A percentile compares a stretch with the other conserved stretches of the same genome.
phyloP scores from a whole-genome alignment of 2,113 vertebrate genomes.

The Cettia cetti region DNA sequence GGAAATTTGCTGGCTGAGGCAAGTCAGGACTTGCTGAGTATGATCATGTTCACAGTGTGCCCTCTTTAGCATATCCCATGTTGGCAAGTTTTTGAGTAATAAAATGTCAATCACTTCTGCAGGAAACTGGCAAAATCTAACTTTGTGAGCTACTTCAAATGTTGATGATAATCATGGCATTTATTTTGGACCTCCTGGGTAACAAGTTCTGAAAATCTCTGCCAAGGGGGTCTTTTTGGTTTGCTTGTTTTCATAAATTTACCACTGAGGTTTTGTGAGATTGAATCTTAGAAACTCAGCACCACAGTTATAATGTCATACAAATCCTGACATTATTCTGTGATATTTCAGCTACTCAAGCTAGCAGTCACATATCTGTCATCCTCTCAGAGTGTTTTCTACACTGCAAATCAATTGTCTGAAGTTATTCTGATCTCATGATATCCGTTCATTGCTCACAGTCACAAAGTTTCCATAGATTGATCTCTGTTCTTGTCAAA shows the following conservation, averaged over 20 bases:
- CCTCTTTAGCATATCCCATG: background rate
- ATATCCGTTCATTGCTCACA: background rate
- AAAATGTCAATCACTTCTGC: background rate
- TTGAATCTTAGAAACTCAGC: background rate
- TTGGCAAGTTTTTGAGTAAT: background rate
- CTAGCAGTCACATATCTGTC: background rate
- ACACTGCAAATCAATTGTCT: background rate
- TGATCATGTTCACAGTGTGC: accelerated
- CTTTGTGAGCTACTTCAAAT: background rate
- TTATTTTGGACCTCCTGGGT: background rate
- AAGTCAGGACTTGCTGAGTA: background rate
- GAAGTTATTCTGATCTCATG: background rate
- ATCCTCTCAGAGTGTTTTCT: background rate
- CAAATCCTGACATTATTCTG: background rate
- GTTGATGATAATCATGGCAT: background rate
- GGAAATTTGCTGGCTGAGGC: background rate
- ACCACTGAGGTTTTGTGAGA: background rate
- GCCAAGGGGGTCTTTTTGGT: background rate
- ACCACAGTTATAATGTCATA: background rate
- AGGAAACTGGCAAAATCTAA: background rate
- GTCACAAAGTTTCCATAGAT: background rate
- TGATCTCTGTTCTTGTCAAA: background rate
- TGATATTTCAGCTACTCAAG: background rate
- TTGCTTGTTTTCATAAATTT: background rate
- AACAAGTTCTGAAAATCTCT: background rate